Evolutionary conservation across 2,113 vertebrate genomes (phyloP), one percentile per base, ranked within the genome.

Genomic region (Pleuronectes platessa): DNA sequence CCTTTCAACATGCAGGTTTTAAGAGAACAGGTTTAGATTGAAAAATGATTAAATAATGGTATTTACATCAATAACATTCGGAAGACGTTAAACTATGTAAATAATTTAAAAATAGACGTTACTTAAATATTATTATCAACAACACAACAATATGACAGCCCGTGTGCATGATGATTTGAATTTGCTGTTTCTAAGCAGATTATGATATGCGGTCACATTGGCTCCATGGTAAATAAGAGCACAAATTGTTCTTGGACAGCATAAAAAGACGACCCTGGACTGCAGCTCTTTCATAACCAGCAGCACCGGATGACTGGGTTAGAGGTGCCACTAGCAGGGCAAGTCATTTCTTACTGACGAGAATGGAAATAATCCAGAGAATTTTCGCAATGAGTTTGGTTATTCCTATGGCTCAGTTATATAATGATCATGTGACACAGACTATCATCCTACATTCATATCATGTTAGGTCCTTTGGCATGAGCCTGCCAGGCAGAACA

Each of bases 171-270:
- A 12, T 15, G 42, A 6, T 53, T 69, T 59, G 8, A 77, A 68
- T 67, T 20, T 51, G 35, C 17, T 9, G 6, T 69, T 65, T 74
- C 40, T 72, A 74, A 73, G 45, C 18, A 18, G 72, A 83, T 86
- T 76, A 76, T 45, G 26, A 73, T 2, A 54, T 72, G 42, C n/a
- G 1, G 14, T 51, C 31, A 40, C 47, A 61, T 20, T 59, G 55
- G 63, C 53, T 68, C 14, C 23, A 13, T 15, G 45, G 40, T 12
- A 69, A 68, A 67, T 71, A 71, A 56, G 31, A 68, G 76, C 74
- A 71, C 54, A 67, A 56, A 62, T 42, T 62, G 53, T 60, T 59
- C 23, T 62, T 61, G 24, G 49, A 51, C 49, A n/a, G 17, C 49
- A 51, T 4, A 20, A n/a, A 51, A 51, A 51, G 49, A 51, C 17